Evolutionary conservation across 2,113 vertebrate species (phyloP).

Genomic region (Oceanites oceanicus): DNA sequence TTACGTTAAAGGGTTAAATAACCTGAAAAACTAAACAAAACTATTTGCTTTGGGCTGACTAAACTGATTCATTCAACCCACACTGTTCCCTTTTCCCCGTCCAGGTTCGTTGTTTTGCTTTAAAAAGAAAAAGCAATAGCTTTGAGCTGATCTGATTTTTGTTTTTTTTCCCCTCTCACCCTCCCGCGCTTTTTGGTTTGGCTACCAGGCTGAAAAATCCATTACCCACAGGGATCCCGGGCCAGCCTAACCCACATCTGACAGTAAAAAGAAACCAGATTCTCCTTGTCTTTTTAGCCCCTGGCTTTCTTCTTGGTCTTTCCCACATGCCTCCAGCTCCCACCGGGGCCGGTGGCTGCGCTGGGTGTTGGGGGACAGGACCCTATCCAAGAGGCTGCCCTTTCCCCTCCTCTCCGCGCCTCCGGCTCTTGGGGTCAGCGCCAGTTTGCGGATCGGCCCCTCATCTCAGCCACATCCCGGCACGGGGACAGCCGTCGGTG

Average conservation of each 20-base stretch:
- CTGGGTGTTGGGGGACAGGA: background rate
- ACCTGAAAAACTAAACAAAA: conserved; percentile 10
- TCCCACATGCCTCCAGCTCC: background rate
- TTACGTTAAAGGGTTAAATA: conserved; percentile 34
- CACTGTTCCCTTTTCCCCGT: background rate
- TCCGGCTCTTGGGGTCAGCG: background rate
- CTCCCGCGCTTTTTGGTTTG: background rate
- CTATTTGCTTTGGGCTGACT: conserved; percentile 11
- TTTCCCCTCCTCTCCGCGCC: background rate
- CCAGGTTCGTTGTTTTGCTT: background rate
- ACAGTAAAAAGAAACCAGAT: conserved; percentile 62
- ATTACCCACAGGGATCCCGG: background rate
- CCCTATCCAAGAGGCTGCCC: background rate
- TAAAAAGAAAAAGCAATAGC: conserved; percentile 2
- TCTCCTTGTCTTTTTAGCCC: conserved; percentile 1
- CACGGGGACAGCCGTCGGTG: accelerated
- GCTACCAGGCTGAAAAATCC: conserved; percentile 55
- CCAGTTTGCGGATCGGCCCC: background rate
- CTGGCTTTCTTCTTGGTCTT: conserved; percentile 44
- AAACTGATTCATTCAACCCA: background rate
- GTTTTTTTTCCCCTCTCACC: background rate
- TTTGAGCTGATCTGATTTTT: background rate
- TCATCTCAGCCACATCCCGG: background rate
- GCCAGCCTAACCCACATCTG: conserved; percentile 52
- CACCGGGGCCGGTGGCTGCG: background rate